phyloP scores from a whole-genome alignment of 2,888 invertebrate genomes.

The Chesias legatella region DNA sequence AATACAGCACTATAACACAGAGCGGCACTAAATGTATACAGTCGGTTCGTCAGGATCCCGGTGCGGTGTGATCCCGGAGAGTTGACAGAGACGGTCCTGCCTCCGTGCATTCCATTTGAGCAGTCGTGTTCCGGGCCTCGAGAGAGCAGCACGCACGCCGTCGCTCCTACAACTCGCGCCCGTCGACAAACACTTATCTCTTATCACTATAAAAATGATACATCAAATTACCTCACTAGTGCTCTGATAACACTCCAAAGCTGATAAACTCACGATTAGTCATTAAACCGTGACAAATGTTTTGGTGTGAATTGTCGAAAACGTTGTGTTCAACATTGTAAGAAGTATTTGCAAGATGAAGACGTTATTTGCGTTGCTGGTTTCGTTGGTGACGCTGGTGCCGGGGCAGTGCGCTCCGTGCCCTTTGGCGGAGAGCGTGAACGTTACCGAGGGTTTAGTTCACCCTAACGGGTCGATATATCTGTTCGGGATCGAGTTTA shows the following conservation, averaged over 20 bases:
- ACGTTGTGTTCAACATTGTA: constrained; percentile 19
- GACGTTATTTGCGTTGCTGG: constrained; percentile 30
- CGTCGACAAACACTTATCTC: constrained; percentile 38
- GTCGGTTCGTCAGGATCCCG: too few relatives aligned
- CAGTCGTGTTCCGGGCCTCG: constrained; percentile 34
- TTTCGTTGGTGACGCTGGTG: constrained; percentile 30
- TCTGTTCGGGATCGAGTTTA: constrained; percentile 52
- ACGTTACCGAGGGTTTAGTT: constrained; percentile 51
- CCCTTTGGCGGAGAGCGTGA: constrained; percentile 49
- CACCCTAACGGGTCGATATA: constrained; percentile 52
- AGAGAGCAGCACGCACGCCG: constrained; percentile 28
- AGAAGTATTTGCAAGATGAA: constrained; percentile 34
- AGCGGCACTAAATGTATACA: too few relatives aligned
- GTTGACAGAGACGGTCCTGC: background rate
- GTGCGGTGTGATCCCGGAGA: background rate
- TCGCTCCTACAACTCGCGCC: constrained; percentile 16
- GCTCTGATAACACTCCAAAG: constrained; percentile 53
- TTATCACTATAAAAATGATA: constrained; percentile 71
- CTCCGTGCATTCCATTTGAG: background rate
- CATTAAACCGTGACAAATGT: constrained; percentile 29
- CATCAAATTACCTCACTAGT: constrained; percentile 66
- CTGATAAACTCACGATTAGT: constrained; percentile 48
- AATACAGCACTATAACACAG: too few relatives aligned
- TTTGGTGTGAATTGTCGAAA: constrained; percentile 20
- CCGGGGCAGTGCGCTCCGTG: constrained; percentile 48